phyloP scores from a whole-genome alignment of 2,888 invertebrate genomes.

The Erebia epiphron region DNA sequence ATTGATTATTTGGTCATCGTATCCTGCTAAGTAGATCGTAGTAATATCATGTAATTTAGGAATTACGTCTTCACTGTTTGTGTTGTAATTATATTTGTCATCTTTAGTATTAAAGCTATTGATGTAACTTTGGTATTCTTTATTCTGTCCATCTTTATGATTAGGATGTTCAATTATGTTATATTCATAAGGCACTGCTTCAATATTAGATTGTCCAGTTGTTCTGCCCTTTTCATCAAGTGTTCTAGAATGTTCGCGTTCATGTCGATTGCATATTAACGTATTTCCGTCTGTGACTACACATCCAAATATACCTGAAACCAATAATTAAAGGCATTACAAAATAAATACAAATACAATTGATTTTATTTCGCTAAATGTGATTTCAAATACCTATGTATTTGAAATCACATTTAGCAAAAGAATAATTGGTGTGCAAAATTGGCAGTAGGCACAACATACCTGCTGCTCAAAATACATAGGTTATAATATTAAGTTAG shows the following conservation, averaged over 20 bases:
- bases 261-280: not conserved
- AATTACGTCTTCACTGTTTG: not conserved
- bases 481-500: too few relatives aligned
- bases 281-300: not conserved
- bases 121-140: not conserved
- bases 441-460: too few relatives aligned
- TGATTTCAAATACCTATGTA: too few relatives aligned
- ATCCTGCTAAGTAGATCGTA: constrained; percentile 27
- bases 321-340: too few relatives aligned
- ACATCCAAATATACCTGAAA: constrained; percentile 13
- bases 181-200: not conserved
- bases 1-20: constrained; percentile 30
- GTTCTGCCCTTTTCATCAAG: too few relatives aligned
- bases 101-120: not conserved
- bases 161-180: not conserved
- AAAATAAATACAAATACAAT: too few relatives aligned
- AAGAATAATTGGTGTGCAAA: too few relatives aligned
- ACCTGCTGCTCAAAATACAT: too few relatives aligned
- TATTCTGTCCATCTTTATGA: not conserved
- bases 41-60: not conserved
- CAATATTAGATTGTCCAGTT: not conserved
- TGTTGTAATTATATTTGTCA: not conserved
- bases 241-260: not conserved
- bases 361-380: too few relatives aligned
- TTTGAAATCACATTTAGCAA: too few relatives aligned